Percentiles rank a stretch among this genome's conserved stretches.
Conservation (phyloP, 64 coral and sea anemone genomes). For the Stichodactyla mertensii region DNA sequence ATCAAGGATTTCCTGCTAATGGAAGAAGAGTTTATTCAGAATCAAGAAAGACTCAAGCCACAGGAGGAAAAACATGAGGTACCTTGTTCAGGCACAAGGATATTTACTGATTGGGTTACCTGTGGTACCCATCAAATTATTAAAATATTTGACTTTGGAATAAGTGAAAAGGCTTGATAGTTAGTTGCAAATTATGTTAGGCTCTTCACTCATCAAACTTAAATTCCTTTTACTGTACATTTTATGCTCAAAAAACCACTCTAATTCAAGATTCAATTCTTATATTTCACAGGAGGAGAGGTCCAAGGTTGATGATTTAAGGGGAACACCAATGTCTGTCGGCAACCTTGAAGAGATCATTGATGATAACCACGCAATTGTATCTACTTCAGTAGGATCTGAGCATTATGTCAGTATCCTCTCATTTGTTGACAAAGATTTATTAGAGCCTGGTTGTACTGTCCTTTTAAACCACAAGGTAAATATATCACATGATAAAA, state of each 20-base stretch:
- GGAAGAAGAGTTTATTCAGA: slow-evolving; percentile 99
- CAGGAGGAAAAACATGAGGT: slow-evolving; percentile 99
- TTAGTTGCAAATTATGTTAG: too few species aligned
- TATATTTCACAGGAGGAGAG: slow-evolving; percentile 73
- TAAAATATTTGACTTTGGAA: not conserved
- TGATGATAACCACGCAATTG: slow-evolving; percentile 99
- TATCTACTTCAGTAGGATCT: slow-evolving; percentile 95
- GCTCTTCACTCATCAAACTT: too few species aligned
- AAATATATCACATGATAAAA: not conserved
- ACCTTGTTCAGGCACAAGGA: not conserved
- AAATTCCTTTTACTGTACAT: too few species aligned
- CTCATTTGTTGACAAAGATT: slow-evolving; percentile 99
- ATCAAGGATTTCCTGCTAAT: slow-evolving; percentile 94
- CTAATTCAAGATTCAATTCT: not conserved
- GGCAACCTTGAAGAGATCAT: slow-evolving; percentile 96
- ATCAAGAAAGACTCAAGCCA: slow-evolving; percentile 95
- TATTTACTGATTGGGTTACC: not conserved
- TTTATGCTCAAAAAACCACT: too few species aligned
- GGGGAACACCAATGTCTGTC: slow-evolving; percentile 98
- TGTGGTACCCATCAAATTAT: not conserved
- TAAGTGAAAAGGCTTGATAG: too few species aligned
- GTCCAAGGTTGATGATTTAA: slow-evolving; percentile 95
- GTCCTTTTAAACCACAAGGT: slow-evolving; percentile 98
- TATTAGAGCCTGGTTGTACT: slow-evolving; percentile 96
- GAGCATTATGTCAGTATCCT: slow-evolving; percentile 99